Base-by-base conservation (phyloP, 1,140 invertebrate species). In the Protaetia brevitarsis region DNA sequence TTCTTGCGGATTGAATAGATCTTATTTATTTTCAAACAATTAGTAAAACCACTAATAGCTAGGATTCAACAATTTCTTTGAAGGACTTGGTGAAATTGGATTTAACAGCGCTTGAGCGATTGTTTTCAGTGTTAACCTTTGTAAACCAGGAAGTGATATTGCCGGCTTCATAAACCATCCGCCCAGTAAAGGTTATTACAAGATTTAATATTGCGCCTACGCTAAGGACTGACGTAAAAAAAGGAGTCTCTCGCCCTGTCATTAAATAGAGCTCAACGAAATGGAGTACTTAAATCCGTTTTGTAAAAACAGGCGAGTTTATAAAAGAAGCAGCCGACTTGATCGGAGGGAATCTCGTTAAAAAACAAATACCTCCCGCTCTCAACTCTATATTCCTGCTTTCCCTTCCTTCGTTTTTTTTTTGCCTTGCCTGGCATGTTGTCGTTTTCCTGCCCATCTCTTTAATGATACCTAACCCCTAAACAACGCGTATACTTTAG, bases 271-370 rank as follows among this genome's bases (percentile, higher is more conserved):
- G 70, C 71, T 73, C 66, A 58, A 63, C 10, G 58, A 64, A 67
- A 67, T 64, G 61, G 66, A 64, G 66, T 41, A 67, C 60, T 62
- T 67, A 67, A 67, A 67, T 67, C 66, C 60, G 66, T 67, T 68
- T 68, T 68, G 67, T 68, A 68, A 68, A 68, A 68, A 68, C 68
- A 51, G 63, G 61, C 65, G 61, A 69, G 68, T 69, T 69, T 69
- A 69, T 69, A 69, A 69, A 65, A 69, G 68, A 69, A 70, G 68
- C 60, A 61, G 34, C 26, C 66, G 61, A 64, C 41, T 51, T 70
- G 66, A 70, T 72, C 69, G 71, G 67, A 70, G 69, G 67, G 68
- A 72, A 74, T 72, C 73, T 72, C 73, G 73, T 74, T 74, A 72
- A 73, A 72, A 72, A 71, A 51, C 71, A 72, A 72, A 74, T 69